These are phyloP conservation scores for Mellilla xanthometata DNA, from an alignment of 2,888 invertebrate genomes.

Conservation along the genomic window DNA sequence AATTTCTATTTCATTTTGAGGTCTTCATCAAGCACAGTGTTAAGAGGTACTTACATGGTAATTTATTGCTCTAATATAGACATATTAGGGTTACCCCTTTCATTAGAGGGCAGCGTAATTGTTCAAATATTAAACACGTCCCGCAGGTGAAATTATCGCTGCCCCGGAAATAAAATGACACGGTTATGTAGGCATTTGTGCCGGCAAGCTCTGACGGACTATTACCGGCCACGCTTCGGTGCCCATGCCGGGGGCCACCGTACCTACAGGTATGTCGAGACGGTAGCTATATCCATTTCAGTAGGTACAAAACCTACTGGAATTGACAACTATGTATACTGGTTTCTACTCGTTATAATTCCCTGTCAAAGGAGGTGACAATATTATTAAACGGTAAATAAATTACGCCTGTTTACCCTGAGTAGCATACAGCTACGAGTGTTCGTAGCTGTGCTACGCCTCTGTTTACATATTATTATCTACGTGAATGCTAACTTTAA, in stretches of 20 bases:
- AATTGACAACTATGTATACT: no score
- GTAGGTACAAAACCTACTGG: no score
- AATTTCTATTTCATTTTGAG: no score
- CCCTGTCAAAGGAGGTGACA: no score
- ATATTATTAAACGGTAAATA: no score
- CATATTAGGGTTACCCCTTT: slow-evolving; percentile 24
- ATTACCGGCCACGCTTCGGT: slow-evolving; percentile 43
- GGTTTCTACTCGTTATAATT: no score
- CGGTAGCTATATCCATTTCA: no score
- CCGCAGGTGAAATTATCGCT: slow-evolving; percentile 39
- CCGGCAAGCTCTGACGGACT: slow-evolving; percentile 38
- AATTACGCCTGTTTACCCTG: no score
- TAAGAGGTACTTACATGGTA: slow-evolving; percentile 18
- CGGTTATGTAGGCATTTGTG: slow-evolving; percentile 38
- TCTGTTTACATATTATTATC: no score
- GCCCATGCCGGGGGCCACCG: slow-evolving; percentile 18
- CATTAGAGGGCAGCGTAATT: slow-evolving; percentile 31
- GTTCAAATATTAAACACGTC: slow-evolving; percentile 43
- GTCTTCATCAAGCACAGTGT: slow-evolving; percentile 22
- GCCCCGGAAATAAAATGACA: slow-evolving; percentile 47
- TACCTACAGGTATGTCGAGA: no score
- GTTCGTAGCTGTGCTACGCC: not conserved
- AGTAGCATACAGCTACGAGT: no score
- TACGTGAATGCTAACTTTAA: no score
- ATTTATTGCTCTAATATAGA: slow-evolving; percentile 24